Conservation (phyloP, 2,113 vertebrate genomes). For the Varanus salvator region DNA sequence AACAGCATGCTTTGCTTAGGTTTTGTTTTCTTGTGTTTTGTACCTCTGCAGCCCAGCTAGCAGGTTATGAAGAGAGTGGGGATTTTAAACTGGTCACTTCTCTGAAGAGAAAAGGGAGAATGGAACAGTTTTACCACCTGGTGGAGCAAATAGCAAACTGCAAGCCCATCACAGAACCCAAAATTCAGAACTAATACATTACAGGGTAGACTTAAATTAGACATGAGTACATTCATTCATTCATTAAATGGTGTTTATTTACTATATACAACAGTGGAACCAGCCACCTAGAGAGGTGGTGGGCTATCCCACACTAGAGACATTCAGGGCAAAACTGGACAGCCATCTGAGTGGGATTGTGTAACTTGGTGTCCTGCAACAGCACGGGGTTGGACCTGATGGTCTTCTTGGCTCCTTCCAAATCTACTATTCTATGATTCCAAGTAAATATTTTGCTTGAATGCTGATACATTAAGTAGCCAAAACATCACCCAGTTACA, state of each 20-base stretch:
- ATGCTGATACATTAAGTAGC: not conserved
- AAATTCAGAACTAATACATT: not conserved
- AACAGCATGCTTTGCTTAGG: not conserved
- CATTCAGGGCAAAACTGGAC: too few relatives aligned
- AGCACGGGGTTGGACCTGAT: too few relatives aligned
- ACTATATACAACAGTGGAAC: not conserved
- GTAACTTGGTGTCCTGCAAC: too few relatives aligned
- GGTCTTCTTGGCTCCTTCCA: too few relatives aligned
- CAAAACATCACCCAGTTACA: not conserved
- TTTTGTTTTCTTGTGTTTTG: not conserved
- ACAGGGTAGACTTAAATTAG: not conserved
- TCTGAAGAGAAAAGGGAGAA: not conserved
- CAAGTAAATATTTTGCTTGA: not conserved
- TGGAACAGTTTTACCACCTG: slow-evolving; percentile 14
- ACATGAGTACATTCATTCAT: too few relatives aligned
- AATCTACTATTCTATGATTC: too few relatives aligned
- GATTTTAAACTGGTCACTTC: not conserved
- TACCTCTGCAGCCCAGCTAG: not conserved
- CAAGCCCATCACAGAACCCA: not conserved
- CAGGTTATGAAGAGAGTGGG: not conserved
- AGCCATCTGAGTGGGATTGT: too few relatives aligned
- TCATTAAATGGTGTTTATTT: too few relatives aligned
- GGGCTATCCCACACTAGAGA: too few relatives aligned
- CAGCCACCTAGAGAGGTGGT: too few relatives aligned
- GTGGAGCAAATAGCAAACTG: not conserved